Conservation (phyloP, 2,888 invertebrate species). For the Chymomyza amoena region DNA sequence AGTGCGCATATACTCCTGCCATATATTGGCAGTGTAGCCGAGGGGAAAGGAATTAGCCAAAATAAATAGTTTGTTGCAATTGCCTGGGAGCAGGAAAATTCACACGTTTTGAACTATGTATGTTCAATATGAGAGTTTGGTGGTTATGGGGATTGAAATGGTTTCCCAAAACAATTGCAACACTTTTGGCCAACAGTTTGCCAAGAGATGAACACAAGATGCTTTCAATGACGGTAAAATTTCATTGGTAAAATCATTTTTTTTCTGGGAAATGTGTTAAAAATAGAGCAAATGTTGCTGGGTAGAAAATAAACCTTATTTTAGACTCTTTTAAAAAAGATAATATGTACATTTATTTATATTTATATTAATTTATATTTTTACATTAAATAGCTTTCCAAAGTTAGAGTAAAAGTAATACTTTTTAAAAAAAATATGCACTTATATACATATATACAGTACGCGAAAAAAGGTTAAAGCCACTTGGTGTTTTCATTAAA, state of each 20-base stretch:
- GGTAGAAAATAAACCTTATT: not conserved
- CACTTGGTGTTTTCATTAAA: too few relatives aligned
- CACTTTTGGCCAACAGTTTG: not conserved
- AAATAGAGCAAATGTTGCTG: not conserved
- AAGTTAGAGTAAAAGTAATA: too few relatives aligned
- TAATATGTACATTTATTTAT: too few relatives aligned
- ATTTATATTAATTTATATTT: too few relatives aligned
- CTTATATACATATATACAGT: too few relatives aligned
- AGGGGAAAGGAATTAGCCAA: slow-evolving; percentile 3
- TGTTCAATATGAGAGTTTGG: slow-evolving; percentile 47
- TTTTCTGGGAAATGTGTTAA: not conserved
- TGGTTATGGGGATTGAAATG: slow-evolving; percentile 3
- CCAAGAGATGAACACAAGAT: not conserved
- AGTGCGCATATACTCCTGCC: not conserved
- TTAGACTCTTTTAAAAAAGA: too few relatives aligned
- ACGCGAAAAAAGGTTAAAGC: too few relatives aligned
- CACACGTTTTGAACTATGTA: slow-evolving; percentile 39
- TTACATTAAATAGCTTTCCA: too few relatives aligned
- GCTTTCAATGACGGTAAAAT: not conserved
- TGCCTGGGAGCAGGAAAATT: slow-evolving; percentile 5
- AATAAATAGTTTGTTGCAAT: slow-evolving; percentile 49
- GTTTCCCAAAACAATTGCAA: not conserved
- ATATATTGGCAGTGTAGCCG: not conserved
- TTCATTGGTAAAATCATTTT: not conserved
- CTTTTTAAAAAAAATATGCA: too few relatives aligned